Percentiles rank a stretch among this genome's conserved stretches.
These are phyloP conservation scores for Chromis chromis DNA, from an alignment of 2,797 vertebrate species.

Conservation along the genomic window DNA sequence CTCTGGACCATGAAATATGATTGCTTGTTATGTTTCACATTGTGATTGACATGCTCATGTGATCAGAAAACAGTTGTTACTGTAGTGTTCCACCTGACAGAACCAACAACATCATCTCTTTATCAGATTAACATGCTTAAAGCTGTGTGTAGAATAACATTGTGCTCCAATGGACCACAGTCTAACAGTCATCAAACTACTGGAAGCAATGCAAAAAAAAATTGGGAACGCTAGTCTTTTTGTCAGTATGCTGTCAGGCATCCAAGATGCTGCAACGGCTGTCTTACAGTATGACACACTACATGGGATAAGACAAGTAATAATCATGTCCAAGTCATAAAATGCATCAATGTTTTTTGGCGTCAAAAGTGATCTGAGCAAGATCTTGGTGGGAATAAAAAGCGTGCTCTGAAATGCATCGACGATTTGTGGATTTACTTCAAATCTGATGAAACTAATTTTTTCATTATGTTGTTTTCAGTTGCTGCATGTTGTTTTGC, in stretches of 20 bases:
- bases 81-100: not conserved
- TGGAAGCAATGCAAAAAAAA: constrained; percentile 5
- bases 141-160: constrained; percentile 4
- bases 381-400: not conserved
- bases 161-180: not conserved
- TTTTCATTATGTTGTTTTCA: constrained; percentile 31
- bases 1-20: not conserved
- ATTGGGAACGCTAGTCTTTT: not conserved
- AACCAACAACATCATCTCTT: too few species aligned
- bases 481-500: constrained; percentile 24
- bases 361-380: not conserved
- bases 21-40: not conserved
- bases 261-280: not conserved
- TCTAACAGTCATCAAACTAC: not conserved
- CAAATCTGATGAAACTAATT: constrained; percentile 8
- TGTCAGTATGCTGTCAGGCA: not conserved
- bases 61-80: not conserved
- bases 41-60: not conserved
- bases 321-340: not conserved
- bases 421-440: not conserved
- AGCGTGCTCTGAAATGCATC: not conserved
- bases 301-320: not conserved
- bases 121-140: not conserved
- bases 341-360: not conserved
- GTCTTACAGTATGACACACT: not conserved